Conservation (phyloP, 2,113 vertebrate species). For the Notarius quadriscutis region DNA sequence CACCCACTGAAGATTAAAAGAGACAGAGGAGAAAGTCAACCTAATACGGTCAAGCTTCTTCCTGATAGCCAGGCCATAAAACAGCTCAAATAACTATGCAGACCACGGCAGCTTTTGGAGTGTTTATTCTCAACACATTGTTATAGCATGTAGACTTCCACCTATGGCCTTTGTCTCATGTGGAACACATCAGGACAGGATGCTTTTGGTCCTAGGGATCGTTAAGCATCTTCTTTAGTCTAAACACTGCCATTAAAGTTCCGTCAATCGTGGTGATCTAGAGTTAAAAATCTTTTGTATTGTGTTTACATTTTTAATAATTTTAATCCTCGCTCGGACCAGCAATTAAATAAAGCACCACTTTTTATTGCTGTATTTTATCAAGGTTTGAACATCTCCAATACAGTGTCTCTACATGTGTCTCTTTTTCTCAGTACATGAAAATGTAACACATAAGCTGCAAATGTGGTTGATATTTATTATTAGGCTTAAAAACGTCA, state of each 20-base stretch:
- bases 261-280: background rate
- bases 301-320: background rate
- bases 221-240: background rate
- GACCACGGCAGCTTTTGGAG: conserved; percentile 15
- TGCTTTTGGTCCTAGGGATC: background rate
- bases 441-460: background rate
- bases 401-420: background rate
- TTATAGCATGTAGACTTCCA: conserved; percentile 29
- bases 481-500: background rate
- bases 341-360: background rate
- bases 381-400: background rate
- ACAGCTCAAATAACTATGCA: conserved; percentile 50
- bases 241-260: background rate
- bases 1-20: conserved; percentile 24
- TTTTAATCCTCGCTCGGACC: background rate
- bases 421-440: background rate
- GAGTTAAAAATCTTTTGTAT: background rate
- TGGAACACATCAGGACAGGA: background rate
- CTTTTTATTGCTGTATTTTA: background rate
- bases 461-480: background rate
- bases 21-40: conserved; percentile 61
- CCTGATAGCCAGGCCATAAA: conserved; percentile 56
- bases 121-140: conserved; percentile 38
- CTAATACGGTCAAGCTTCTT: conserved; percentile 74
- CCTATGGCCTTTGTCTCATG: background rate